These are phyloP conservation scores for Pseudorasbora parva DNA, from an alignment of 2,113 vertebrate genomes.

Conservation along the genomic window DNA sequence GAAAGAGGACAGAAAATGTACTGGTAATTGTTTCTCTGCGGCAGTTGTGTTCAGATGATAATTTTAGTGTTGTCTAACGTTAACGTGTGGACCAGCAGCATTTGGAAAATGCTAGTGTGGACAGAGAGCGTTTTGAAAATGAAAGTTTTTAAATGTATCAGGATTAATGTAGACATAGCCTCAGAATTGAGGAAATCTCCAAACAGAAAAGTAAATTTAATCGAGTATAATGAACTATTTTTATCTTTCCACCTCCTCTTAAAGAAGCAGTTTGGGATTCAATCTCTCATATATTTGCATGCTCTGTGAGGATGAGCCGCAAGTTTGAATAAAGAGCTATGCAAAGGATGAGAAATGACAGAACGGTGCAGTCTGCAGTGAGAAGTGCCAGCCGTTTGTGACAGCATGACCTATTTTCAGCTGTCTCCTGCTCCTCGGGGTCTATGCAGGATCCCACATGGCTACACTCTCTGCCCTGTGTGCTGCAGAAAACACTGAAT, in stretches of 20 bases:
- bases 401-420: conserved; percentile 70
- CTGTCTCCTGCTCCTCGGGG: conserved; percentile 29
- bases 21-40: too few species aligned
- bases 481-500: conserved; percentile 46
- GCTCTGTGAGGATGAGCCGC: background rate
- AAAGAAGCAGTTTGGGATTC: background rate
- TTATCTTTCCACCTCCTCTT: background rate
- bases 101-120: too few species aligned
- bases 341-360: background rate
- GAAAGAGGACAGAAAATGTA: too few species aligned
- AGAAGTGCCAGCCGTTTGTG: conserved; percentile 42
- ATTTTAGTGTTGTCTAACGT: background rate
- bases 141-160: too few species aligned
- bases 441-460: conserved; percentile 22
- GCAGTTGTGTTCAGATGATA: background rate
- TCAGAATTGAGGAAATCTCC: background rate
- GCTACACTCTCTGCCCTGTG: background rate
- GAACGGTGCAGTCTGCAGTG: conserved; percentile 39
- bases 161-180: too few species aligned
- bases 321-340: background rate
- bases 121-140: too few species aligned
- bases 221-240: background rate
- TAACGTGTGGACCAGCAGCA: too few species aligned
- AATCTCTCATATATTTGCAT: background rate
- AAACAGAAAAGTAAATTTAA: background rate